Evolutionary conservation across 2,797 vertebrate genomes (phyloP).

Genomic region (Halcyon chelicuti): DNA sequence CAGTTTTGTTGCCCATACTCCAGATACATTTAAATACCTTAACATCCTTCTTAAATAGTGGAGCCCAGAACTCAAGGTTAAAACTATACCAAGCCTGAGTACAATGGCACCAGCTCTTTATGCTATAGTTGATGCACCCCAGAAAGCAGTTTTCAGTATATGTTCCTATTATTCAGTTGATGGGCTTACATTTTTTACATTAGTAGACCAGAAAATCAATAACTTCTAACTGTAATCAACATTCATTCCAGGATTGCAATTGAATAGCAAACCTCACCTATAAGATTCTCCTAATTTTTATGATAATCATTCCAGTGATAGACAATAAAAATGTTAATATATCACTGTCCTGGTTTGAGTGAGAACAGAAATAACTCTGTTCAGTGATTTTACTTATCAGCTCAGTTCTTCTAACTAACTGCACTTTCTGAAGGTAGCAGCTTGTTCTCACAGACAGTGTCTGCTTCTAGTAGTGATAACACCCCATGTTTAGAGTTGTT

Average conservation of each 20-base stretch:
- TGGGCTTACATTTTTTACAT: neutral
- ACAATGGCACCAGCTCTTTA: accelerated
- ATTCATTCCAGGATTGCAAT: neutral
- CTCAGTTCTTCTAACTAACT: too few relatives aligned
- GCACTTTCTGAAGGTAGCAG: too few relatives aligned
- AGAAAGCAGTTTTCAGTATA: neutral
- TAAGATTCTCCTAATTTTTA: neutral
- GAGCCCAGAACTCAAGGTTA: too few relatives aligned
- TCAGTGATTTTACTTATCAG: too few relatives aligned
- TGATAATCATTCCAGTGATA: neutral
- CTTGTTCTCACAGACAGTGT: too few relatives aligned
- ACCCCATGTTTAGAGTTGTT: too few relatives aligned
- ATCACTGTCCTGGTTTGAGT: too few relatives aligned
- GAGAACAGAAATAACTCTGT: too few relatives aligned
- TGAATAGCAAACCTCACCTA: neutral
- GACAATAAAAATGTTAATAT: neutral
- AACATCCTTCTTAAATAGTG: too few relatives aligned
- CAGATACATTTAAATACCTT: too few relatives aligned
- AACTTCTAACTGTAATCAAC: neutral
- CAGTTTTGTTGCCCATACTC: too few relatives aligned
- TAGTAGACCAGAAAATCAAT: neutral
- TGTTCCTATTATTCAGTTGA: neutral
- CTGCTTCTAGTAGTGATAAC: too few relatives aligned
- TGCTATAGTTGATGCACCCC: neutral
- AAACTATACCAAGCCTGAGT: neutral